Evolutionary conservation across 2,888 invertebrate species (phyloP), one percentile per base, ranked within the genome.

Genomic region (Flexamia atlantica): DNA sequence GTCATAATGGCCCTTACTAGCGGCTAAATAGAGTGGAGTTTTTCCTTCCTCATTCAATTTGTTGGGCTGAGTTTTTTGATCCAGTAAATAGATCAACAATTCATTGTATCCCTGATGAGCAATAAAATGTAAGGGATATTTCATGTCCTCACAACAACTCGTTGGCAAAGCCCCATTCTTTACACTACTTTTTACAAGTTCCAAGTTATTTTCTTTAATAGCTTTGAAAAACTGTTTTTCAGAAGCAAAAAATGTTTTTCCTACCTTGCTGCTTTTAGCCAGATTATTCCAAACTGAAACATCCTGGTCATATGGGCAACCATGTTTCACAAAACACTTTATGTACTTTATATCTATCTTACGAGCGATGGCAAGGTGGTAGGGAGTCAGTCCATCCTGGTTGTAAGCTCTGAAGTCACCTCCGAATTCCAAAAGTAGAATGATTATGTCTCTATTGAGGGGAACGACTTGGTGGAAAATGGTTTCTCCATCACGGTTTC

Each of bases 11-110:
- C 76, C 76, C 17, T 46, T 28, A 17, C n/a, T 20, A 14, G 76
- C 76, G 12, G 76, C 76, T n/a, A 76, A 76, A 17, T 50, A 50
- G 7, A 76, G 40, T 20, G 76, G 46, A 17, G 76, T 46, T 50
- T 46, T 25, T 17, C 46, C 76, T 46, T 50, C 7, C 17, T 46
- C 36, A 28, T 76, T 30, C 50, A 76, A 50, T 2, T 2, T n/a
- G 20, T 76, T 76, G 0, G 50, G 25, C 9, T 20, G 23, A 76
- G 50, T 25, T 7, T 46, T 46, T 76, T 50, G 2, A 17, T 28
- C 28, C 30, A 76, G 28, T 28, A 76, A 76, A 76, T 10, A 76
- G 1, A 12, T 14, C 50, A 76, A 25, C 28, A 76, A 12, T 2
- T 76, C 76, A 1, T 76, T 46, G 28, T 46, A 28, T 14, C 76